These are phyloP conservation scores for Scaptomyza flava DNA, from an alignment of 2,888 invertebrate species.

Conservation along the genomic window DNA sequence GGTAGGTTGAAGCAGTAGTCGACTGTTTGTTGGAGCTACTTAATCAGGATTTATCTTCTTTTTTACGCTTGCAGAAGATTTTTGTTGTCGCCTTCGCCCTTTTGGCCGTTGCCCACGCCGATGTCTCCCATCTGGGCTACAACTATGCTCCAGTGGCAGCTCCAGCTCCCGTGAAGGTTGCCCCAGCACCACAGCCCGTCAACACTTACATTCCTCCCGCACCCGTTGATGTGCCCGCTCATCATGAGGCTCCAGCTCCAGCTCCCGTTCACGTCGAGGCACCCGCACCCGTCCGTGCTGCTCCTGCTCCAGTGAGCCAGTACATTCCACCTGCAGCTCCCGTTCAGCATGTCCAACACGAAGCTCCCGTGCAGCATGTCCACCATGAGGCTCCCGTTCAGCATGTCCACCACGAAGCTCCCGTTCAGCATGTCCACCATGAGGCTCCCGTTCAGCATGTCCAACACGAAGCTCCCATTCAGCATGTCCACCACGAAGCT, in stretches of 20 bases:
- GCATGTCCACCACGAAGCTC: constrained; percentile 33
- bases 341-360: constrained; percentile 28
- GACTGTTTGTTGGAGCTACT: not conserved
- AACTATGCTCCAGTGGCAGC: constrained; percentile 63
- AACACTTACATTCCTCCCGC: constrained; percentile 56
- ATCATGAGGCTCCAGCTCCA: constrained; percentile 28
- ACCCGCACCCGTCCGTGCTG: constrained; percentile 29
- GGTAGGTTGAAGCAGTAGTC: constrained; percentile 46
- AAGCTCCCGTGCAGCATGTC: constrained; percentile 32
- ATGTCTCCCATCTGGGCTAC: constrained; percentile 78
- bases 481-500: constrained; percentile 26
- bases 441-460: constrained; percentile 32
- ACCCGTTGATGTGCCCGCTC: constrained; percentile 40
- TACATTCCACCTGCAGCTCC: constrained; percentile 44
- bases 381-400: constrained; percentile 34
- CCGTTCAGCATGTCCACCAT: constrained; percentile 33
- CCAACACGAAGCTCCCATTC: constrained; percentile 36
- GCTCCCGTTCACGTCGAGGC: constrained; percentile 25
- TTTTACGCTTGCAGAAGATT: constrained; percentile 64
- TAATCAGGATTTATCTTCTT: constrained; percentile 14
- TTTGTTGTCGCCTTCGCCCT: constrained; percentile 73
- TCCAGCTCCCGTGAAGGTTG: constrained; percentile 42
- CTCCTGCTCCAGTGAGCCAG: constrained; percentile 47
- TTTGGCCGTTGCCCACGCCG: constrained; percentile 71
- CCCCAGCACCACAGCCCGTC: constrained; percentile 32